Conservation (phyloP, 2,113 vertebrate species). For the Erinaceus europaeus region DNA sequence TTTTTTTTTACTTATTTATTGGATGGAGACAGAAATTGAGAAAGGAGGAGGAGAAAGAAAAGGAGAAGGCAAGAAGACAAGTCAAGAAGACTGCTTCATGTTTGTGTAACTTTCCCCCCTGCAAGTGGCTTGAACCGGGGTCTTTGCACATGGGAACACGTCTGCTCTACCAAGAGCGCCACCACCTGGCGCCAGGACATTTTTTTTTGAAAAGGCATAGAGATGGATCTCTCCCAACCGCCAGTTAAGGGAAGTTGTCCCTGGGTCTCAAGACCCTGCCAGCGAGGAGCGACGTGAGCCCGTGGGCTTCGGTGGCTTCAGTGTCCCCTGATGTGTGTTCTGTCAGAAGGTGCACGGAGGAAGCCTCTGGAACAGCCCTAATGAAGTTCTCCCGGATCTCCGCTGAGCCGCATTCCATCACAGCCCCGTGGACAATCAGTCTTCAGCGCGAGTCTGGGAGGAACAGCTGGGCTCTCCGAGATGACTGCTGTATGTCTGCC, state of each 20-base stretch:
- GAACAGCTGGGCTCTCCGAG: constrained; percentile 82
- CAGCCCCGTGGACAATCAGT: constrained; percentile 86
- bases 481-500: constrained; percentile 84
- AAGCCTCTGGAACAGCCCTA: constrained; percentile 37
- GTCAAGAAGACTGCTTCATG: too few species aligned
- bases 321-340: background rate
- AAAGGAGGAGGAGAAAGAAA: too few species aligned
- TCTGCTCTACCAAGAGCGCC: too few species aligned
- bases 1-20: too few species aligned
- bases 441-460: constrained; percentile 76
- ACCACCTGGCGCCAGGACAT: background rate
- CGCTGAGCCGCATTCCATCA: constrained; percentile 86
- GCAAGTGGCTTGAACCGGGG: too few species aligned
- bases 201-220: background rate
- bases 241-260: background rate
- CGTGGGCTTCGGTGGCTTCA: background rate
- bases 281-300: background rate
- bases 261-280: background rate
- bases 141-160: too few species aligned
- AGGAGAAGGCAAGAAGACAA: too few species aligned
- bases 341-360: background rate
- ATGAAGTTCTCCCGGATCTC: constrained; percentile 67
- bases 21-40: too few species aligned
- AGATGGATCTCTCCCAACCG: background rate
- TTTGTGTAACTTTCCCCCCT: too few species aligned